These are phyloP conservation scores for Lasius platythorax DNA, from an alignment of 2,888 invertebrate genomes.

Conservation along the genomic window DNA sequence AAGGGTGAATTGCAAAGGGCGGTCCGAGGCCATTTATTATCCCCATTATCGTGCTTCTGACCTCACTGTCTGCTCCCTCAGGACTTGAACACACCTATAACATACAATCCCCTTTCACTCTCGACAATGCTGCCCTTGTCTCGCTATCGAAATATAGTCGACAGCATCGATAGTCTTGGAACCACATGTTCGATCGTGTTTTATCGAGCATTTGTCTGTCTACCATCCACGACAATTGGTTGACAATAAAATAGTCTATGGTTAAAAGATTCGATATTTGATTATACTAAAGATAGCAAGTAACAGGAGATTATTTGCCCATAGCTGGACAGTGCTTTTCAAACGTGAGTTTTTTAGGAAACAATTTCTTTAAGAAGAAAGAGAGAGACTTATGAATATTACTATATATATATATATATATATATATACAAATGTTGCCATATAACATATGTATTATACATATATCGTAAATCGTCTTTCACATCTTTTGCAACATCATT, in stretches of 20 bases:
- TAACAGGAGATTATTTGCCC: neutral
- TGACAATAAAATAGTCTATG: constrained; percentile 32
- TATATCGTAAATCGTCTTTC: neutral
- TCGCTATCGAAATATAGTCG: constrained; percentile 64
- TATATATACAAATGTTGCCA: neutral
- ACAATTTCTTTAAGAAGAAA: neutral
- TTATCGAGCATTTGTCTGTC: constrained; percentile 59
- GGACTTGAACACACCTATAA: constrained; percentile 66
- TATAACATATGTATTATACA: neutral
- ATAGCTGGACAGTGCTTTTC: neutral
- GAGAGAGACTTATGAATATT: neutral
- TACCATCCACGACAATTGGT: constrained; percentile 38
- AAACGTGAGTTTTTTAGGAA: neutral
- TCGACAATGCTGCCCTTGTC: constrained; percentile 66
- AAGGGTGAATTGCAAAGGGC: constrained; percentile 73
- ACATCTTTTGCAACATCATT: too few relatives aligned
- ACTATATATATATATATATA: too few relatives aligned
- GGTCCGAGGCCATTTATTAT: constrained; percentile 78
- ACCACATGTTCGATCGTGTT: constrained; percentile 65
- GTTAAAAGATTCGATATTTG: neutral
- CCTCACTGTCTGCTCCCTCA: constrained; percentile 64
- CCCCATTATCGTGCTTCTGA: constrained; percentile 78
- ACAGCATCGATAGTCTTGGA: constrained; percentile 64
- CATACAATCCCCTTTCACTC: constrained; percentile 66
- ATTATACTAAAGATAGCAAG: neutral